A percentile compares a stretch with the other conserved stretches of the same genome.
Conservation (phyloP, 2,888 invertebrate species). For the Aleiodes testaceus region DNA sequence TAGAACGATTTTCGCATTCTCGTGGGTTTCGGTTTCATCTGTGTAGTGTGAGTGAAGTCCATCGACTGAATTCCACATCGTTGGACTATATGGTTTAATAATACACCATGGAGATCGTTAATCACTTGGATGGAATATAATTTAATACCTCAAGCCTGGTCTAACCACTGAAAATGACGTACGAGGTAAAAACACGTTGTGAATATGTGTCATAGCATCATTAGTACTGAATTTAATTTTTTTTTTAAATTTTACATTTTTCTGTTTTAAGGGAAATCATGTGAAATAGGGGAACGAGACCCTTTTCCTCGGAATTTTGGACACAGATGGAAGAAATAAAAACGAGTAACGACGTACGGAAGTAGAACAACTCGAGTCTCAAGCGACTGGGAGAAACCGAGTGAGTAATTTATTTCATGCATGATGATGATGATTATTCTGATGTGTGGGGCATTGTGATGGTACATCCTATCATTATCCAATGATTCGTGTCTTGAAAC, state of each 20-base stretch:
- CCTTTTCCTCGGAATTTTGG: too few relatives aligned
- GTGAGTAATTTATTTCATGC: constrained; percentile 19
- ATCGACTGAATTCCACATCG: constrained; percentile 56
- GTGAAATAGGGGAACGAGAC: too few relatives aligned
- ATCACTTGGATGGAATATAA: constrained; percentile 63
- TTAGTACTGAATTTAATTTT: neutral
- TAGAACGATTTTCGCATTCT: constrained; percentile 7
- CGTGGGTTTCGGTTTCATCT: neutral
- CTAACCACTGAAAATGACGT: constrained; percentile 60
- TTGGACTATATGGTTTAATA: constrained; percentile 57
- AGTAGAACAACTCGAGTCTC: constrained; percentile 20
- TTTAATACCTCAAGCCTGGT: constrained; percentile 56
- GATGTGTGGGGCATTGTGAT: constrained; percentile 55
- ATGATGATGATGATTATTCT: constrained; percentile 36
- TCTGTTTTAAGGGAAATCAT: neutral
- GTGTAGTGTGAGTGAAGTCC: constrained; percentile 43
- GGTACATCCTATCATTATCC: constrained; percentile 69
- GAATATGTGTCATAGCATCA: neutral
- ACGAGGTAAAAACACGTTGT: constrained; percentile 56
- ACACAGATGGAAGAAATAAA: neutral
- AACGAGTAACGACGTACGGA: constrained; percentile 29
- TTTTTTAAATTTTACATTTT: neutral
- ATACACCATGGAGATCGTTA: constrained; percentile 58
- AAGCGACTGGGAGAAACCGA: neutral
- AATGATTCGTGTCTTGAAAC: constrained; percentile 63